A percentile compares a stretch with the other conserved stretches of the same genome.
Conservation (phyloP, 2,113 vertebrate species). For the Arenaria interpres region DNA sequence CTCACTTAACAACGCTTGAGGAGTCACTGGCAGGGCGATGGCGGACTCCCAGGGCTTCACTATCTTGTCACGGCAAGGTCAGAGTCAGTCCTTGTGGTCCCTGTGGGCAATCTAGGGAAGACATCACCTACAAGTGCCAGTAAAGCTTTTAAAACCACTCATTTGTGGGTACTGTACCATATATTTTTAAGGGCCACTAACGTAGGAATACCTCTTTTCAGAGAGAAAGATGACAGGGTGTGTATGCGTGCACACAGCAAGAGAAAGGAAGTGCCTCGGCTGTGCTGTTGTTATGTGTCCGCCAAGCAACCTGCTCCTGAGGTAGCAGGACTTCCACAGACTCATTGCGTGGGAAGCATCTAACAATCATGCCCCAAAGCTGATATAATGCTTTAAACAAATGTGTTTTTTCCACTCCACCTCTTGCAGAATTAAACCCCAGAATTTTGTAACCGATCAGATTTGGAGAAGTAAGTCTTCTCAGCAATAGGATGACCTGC, state of each 20-base stretch:
- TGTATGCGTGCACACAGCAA: not conserved
- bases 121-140: not conserved
- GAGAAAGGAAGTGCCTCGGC: not conserved
- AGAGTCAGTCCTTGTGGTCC: not conserved
- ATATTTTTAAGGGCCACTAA: not conserved
- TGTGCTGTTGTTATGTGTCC: not conserved
- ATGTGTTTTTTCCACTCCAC: not conserved
- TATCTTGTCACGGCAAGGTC: not conserved
- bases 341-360: not conserved
- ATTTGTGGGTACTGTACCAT: not conserved
- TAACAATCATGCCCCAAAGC: not conserved
- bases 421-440: not conserved
- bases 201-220: not conserved
- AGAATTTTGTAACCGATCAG: not conserved
- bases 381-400: not conserved
- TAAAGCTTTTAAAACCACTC: not conserved
- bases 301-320: not conserved
- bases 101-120: not conserved
- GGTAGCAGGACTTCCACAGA: not conserved
- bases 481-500: not conserved
- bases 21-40: not conserved
- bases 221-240: not conserved
- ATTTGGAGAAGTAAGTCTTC: not conserved
- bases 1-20: fast-evolving
- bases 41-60: not conserved